Evolutionary conservation across 2,888 invertebrate genomes (phyloP).

Genomic region (Corythucha ciliata): DNA sequence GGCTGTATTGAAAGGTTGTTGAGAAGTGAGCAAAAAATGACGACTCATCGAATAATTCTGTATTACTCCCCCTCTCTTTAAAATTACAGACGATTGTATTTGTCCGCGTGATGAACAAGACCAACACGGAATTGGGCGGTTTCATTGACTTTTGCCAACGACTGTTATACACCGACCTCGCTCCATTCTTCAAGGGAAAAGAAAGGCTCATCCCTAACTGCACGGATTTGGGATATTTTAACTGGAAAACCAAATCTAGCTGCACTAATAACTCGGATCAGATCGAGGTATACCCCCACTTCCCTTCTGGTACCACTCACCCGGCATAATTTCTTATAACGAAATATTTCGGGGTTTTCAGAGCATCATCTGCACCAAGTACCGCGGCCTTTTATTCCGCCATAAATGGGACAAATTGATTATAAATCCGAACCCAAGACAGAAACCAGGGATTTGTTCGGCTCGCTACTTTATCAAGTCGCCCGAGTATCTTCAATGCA

Average conservation of each 20-base stretch:
- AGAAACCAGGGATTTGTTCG: conserved; percentile 20
- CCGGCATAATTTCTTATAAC: too few species aligned
- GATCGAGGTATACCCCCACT: conserved; percentile 13
- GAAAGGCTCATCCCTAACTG: conserved; percentile 12
- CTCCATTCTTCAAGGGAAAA: conserved; percentile 20
- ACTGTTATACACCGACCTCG: conserved; percentile 19
- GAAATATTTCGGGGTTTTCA: conserved; percentile 7
- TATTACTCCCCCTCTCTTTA: not conserved
- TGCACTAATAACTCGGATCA: conserved; percentile 19
- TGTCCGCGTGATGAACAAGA: conserved; percentile 11
- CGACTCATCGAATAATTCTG: not conserved
- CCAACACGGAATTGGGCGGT: conserved; percentile 13
- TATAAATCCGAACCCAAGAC: conserved; percentile 23
- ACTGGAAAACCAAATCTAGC: conserved; percentile 14
- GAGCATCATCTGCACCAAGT: conserved; percentile 18
- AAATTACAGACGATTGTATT: conserved; percentile 22
- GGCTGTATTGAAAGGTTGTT: too few species aligned
- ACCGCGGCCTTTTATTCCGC: conserved; percentile 19
- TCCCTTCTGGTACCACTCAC: not conserved
- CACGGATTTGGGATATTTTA: conserved; percentile 19
- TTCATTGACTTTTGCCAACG: conserved; percentile 22
- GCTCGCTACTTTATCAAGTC: conserved; percentile 17
- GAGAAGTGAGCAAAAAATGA: too few species aligned
- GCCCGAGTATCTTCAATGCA: conserved; percentile 7
- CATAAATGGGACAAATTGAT: conserved; percentile 24